Base-by-base conservation (phyloP, 2,797 vertebrate genomes). In the Sebastes oblongus region DNA sequence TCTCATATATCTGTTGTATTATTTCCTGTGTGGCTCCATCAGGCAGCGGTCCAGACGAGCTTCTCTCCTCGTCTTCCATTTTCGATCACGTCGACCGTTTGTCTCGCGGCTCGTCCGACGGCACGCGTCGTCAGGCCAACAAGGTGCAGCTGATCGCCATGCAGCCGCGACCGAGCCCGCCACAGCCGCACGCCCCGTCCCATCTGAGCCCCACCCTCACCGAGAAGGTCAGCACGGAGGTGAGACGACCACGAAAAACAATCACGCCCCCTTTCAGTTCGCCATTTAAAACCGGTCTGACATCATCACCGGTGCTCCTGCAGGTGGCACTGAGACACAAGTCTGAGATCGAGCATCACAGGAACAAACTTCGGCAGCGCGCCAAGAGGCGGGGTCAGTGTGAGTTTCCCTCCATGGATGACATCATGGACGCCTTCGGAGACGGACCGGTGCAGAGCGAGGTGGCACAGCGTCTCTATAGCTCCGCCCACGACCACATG, bases 111-210 rank as follows among this genome's bases (percentile, higher is more conserved):
- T 96, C 97, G 0, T 96, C 97, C 0, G 98, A 99, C 7, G 96
- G 97, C 72, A 95, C 95, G 3, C 96, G 97, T 2, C 95, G 96
- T 5, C 95, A 97, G 32, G 96, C 96, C 14, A 98, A 96, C 92
- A 99, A 98, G 93, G 97, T 99, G 87, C 98, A 99, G 93, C 94
- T 99, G 65, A 99, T 99, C 1, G 98, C 98, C 86, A 98, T 99
- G 98, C 98, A 98, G 73, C 98, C 98, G 0, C 97, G 98, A 25
- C 95, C 97, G 0, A 96, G 97, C 0, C 97, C 97, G 0, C 96
- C 97, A 0, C 60, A 56, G 16, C 55, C 32, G 3, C 96, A 96
- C 52, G 55, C 81, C n/a, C 84, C 89, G 0, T 78, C 88, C 1
- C 93, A 93, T 9, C 90, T 77, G 6, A 97, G 96, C 78, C 95